Evolutionary conservation across 1,140 invertebrate genomes (phyloP), one percentile per base, ranked within the genome.

Genomic region (Saxidomus purpurata): DNA sequence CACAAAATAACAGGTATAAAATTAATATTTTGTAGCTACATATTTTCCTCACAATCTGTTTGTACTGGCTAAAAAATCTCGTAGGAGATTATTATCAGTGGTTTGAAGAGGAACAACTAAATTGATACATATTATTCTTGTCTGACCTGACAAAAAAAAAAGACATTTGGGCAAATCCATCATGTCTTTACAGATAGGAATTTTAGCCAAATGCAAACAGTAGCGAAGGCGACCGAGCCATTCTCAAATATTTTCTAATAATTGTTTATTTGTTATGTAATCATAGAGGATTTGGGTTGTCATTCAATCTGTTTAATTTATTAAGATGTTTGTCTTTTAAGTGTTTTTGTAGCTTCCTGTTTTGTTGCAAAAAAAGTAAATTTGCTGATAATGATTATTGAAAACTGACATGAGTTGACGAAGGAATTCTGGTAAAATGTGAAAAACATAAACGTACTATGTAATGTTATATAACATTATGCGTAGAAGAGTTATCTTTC

Each of bases 201-300:
- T 28, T 4, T 28, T 19, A 63, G 22, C 59, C 59, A 63, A 28
- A 63, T 28, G 59, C 59, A 63, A 63, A 63, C 15, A 63, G n/a
- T 4, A 63, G 28, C 59, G n/a, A 28, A 1, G n/a, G 59, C 25
- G 25, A 63, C n/a, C 25, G 8, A 63, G 59, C 25, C 25, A 6
- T 28, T 9, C 11, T 28, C 8, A 63, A 63, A 19, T 63, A 28
- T 63, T 25, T 63, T 28, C n/a, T 8, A 63, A 63, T 11, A 63
- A 63, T n/a, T 28, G 22, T 28, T 63, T 63, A 15, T 63, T 63
- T 63, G 59, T 63, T 63, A 63, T 63, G 25, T 63, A 63, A 63
- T 63, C 59, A 63, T 63, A 6, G 15, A 8, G 25, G 59, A 63
- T 63, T 63, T 6, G 9, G 15, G 28, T 28, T 63, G 59, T 63